These are phyloP conservation scores for Luperina nickerlii DNA, from an alignment of 2,888 invertebrate genomes.

Conservation along the genomic window DNA sequence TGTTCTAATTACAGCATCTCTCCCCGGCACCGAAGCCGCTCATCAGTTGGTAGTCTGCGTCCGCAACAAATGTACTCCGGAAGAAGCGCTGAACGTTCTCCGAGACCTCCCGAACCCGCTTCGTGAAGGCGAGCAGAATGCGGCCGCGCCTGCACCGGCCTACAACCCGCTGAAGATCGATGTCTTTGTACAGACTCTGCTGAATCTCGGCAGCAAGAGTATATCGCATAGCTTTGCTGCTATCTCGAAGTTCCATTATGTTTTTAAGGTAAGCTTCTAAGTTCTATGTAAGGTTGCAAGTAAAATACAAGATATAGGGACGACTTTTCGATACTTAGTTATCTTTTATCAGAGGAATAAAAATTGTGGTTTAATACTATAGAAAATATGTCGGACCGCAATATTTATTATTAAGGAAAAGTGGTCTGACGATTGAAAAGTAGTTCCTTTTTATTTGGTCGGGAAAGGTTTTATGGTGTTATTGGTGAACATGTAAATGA, in stretches of 20 bases:
- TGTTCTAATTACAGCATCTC: constrained; percentile 89
- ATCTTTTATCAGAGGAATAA: not conserved
- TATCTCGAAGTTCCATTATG: constrained; percentile 98
- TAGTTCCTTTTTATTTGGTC: not conserved
- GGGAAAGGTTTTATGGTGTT: not conserved
- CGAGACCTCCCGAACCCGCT: constrained; percentile 96
- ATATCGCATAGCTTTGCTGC: constrained; percentile 99
- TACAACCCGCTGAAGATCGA: constrained; percentile 98
- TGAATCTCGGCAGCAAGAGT: constrained; percentile 98
- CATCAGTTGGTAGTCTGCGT: constrained; percentile 96
- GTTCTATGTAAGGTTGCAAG: not conserved
- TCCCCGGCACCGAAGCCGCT: constrained; percentile 95
- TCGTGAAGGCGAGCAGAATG: constrained; percentile 92
- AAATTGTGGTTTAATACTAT: not conserved
- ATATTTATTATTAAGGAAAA: not conserved
- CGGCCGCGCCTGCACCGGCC: constrained; percentile 92
- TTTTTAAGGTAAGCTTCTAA: constrained; percentile 92
- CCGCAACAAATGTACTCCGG: constrained; percentile 96
- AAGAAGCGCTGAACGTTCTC: constrained; percentile 96
- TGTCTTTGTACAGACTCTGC: constrained; percentile 98
- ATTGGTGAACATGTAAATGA: not conserved
- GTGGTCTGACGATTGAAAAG: not conserved
- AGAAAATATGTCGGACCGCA: not conserved
- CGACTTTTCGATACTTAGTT: not conserved
- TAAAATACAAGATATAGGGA: not conserved